A percentile compares a stretch with the other conserved stretches of the same genome.
phyloP scores from a whole-genome alignment of 35 echinoderm and acorn worm species.

The Lytechinus pictus region DNA sequence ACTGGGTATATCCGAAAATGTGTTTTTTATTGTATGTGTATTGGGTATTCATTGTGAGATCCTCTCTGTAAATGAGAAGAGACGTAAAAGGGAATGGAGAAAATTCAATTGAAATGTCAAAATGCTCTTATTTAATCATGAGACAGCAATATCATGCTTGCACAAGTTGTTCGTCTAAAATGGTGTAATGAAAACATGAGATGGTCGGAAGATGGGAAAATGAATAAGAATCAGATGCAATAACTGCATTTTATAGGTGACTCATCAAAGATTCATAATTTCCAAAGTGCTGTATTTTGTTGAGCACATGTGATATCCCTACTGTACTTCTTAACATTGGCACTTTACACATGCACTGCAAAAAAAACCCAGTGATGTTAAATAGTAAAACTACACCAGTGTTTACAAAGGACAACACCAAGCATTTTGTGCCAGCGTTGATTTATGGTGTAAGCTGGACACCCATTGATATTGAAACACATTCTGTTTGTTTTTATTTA shows the following conservation, averaged over 20 bases:
- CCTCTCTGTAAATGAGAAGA: neutral
- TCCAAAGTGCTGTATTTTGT: neutral
- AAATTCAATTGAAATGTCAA: conserved; percentile 20
- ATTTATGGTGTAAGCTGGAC: too few species aligned
- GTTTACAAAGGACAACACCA: too few species aligned
- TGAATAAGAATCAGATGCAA: neutral
- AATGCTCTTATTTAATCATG: conserved; percentile 6
- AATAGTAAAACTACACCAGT: too few species aligned
- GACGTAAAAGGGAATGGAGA: neutral
- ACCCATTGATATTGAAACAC: too few species aligned
- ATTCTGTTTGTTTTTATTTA: too few species aligned
- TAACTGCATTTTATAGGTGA: neutral
- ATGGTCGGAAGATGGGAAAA: neutral
- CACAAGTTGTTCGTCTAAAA: neutral
- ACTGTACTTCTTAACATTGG: too few species aligned
- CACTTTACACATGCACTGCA: too few species aligned
- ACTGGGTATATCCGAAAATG: neutral
- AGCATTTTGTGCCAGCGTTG: too few species aligned
- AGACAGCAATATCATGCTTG: neutral
- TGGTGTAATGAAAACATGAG: neutral
- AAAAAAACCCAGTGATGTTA: too few species aligned
- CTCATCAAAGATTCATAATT: neutral
- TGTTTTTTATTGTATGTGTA: conserved; percentile 5
- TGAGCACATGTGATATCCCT: neutral
- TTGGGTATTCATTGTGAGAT: conserved; percentile 11